These are phyloP conservation scores for Oedothorax gibbosus DNA, from an alignment of 1,140 invertebrate genomes.

Conservation along the genomic window DNA sequence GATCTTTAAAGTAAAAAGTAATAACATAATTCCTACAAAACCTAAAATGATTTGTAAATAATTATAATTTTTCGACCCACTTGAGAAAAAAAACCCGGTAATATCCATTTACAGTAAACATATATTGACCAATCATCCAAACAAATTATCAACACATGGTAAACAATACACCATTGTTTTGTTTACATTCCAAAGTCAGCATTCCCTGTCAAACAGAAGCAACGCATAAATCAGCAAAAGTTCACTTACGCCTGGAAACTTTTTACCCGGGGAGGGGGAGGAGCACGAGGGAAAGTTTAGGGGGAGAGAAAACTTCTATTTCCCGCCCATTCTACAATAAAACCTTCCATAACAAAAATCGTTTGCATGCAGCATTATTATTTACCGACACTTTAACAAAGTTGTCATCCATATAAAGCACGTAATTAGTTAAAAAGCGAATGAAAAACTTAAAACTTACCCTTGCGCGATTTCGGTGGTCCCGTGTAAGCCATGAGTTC, in stretches of 20 bases:
- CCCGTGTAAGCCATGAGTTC: conserved; percentile 54
- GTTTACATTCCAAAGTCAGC: conserved; percentile 11
- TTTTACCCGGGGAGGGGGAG: not conserved
- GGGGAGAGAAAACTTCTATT: not conserved
- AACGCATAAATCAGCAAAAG: not conserved
- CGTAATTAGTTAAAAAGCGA: not conserved
- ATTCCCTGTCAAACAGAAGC: not conserved
- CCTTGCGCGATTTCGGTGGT: conserved; percentile 41
- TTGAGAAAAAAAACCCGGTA: no score
- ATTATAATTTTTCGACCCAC: no score
- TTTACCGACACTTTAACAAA: not conserved
- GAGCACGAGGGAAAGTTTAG: not conserved
- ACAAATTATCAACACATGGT: conserved; percentile 28
- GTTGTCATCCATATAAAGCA: not conserved
- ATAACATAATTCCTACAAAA: no score
- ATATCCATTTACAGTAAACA: no score
- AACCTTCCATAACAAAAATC: not conserved
- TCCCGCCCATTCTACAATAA: not conserved
- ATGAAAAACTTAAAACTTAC: conserved; percentile 19
- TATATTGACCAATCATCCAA: not conserved
- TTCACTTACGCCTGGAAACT: not conserved
- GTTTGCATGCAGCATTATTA: not conserved
- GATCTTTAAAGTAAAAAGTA: no score
- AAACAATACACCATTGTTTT: conserved; percentile 30
- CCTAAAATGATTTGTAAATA: no score